Evolutionary conservation across 2,113 vertebrate genomes (phyloP), one percentile per base, ranked within the genome.

Genomic region (Rhabdomys dilectus): DNA sequence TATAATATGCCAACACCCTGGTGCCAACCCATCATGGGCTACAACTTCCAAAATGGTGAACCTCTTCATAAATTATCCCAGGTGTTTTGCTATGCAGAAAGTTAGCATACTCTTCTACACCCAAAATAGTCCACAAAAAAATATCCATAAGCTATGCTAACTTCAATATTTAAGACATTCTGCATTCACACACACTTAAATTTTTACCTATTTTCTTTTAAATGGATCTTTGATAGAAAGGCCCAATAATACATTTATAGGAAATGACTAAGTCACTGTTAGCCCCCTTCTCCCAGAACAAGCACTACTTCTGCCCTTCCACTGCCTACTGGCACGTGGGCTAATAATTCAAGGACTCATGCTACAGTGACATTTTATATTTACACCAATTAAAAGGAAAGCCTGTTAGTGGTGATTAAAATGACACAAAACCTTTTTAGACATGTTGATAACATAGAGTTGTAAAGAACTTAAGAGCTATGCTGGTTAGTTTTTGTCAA

Each of bases 121-220:
- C 48, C 48, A 80, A 80, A 36, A 80, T 15, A 84, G 24, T 10
- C 31, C 60, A 76, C 9, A 95, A 26, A 94, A 48, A 70, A 78
- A 9, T 53, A 78, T 19, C 8, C 31, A 53, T 53, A 80, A 42
- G 29, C 48, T 21, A 80, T 53, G 48, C 77, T 80, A 53, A 0
- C 76, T 78, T 78, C 68, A 96, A 45, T 15, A 93, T 85, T 73
- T 56, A 91, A 73, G 26, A 39, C 8, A 89, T 62, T 85, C 7
- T 80, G n/a, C 7, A 39, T 72, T 31, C 11, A 70, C 29, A 42
- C 7, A 89, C 36, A 56, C 10, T 31, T 66, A 66, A 62, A 29
- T 48, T 42, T 85, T 51, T 66, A 66, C 56, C 29, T 76, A 36
- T 48, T 66, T 89, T 36, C 9, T 12, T 68, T 78, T 76, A 39